Evolutionary conservation across 2,888 invertebrate genomes (phyloP).

Genomic region (Adineta ricciae): DNA sequence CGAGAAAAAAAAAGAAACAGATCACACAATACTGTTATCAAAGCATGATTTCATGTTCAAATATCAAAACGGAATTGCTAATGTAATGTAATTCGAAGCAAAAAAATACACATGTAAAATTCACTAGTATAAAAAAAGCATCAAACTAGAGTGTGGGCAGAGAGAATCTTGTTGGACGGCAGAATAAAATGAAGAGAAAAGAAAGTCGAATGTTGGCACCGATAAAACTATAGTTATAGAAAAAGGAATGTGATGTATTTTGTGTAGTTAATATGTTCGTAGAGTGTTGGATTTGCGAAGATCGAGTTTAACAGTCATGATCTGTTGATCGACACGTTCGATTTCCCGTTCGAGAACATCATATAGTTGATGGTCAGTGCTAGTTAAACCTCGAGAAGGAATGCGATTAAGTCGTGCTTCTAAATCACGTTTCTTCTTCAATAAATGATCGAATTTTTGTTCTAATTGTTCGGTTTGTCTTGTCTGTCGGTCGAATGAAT

Average conservation of each 20-base stretch:
- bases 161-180: too few relatives aligned
- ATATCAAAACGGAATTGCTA: not conserved
- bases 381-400: not conserved
- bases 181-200: too few relatives aligned
- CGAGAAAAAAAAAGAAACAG: not conserved
- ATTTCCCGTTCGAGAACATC: not conserved
- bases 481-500: not conserved
- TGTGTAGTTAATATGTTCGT: not conserved
- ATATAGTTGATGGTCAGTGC: not conserved
- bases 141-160: not conserved
- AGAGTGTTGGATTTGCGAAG: not conserved
- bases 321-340: not conserved
- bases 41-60: not conserved
- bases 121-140: not conserved
- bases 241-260: not conserved
- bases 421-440: slow-evolving; percentile 17
- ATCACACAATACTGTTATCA: not conserved
- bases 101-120: not conserved
- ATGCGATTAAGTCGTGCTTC: slow-evolving; percentile 4
- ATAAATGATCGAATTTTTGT: slow-evolving; percentile 16
- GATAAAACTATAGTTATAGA: too few relatives aligned
- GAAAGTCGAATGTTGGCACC: not conserved
- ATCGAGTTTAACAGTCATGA: not conserved
- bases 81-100: not conserved
- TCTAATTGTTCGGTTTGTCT: slow-evolving; percentile 1